Percentiles rank a stretch among this genome's conserved stretches.
Evolutionary conservation across 2,113 vertebrate species (phyloP).

Genomic region (Hippocampus guttulatus): DNA sequence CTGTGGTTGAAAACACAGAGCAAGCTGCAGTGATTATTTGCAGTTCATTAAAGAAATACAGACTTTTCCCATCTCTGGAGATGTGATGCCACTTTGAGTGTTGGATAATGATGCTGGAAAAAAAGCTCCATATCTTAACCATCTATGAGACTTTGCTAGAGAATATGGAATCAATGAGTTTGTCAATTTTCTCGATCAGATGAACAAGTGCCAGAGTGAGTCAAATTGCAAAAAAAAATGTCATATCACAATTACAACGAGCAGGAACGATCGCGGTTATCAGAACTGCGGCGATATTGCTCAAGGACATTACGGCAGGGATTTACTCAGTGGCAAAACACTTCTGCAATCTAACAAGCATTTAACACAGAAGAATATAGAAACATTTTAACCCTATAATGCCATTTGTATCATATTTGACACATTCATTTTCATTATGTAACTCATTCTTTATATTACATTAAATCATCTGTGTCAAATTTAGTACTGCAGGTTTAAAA

Average conservation of each 20-base stretch:
- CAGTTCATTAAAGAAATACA: not conserved
- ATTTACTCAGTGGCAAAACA: no score
- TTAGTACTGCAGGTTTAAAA: no score
- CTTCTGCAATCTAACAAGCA: not conserved
- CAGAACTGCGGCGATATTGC: not conserved
- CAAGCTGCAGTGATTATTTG: not conserved
- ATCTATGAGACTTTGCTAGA: not conserved
- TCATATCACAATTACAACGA: not conserved
- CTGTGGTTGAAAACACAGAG: not conserved
- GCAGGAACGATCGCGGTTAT: not conserved
- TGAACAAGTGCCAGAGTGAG: not conserved
- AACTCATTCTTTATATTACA: no score
- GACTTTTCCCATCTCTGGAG: not conserved
- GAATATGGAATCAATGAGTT: not conserved
- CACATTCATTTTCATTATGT: no score
- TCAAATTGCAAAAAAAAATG: not conserved
- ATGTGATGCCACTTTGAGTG: not conserved
- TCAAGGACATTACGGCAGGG: not conserved
- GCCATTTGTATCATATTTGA: no score
- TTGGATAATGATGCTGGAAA: not conserved
- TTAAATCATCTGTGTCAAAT: no score
- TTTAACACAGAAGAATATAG: no score
- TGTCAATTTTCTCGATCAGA: not conserved
- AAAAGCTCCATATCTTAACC: not conserved
- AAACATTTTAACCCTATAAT: no score